Percentiles rank a stretch among this genome's conserved stretches.
phyloP scores from a whole-genome alignment of 2,797 vertebrate species.

The Sphenopsis melanotis region DNA sequence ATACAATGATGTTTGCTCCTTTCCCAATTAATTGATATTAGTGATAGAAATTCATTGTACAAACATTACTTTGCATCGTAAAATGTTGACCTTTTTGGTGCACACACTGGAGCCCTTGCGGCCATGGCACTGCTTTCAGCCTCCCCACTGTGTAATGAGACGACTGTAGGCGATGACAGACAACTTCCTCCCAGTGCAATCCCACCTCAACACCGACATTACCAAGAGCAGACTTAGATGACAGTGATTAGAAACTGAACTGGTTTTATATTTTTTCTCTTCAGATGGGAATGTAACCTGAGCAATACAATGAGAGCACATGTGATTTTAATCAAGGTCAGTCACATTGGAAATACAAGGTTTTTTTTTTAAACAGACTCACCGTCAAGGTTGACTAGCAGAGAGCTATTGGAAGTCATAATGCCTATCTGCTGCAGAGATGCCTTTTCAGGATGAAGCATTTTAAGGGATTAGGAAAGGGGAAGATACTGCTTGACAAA shows the following conservation, averaged over 20 bases:
- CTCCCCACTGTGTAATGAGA: neutral
- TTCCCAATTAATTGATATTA: neutral
- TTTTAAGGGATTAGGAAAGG: neutral
- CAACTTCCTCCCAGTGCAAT: neutral
- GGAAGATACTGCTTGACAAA: neutral
- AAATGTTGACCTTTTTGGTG: neutral
- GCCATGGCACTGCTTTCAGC: neutral
- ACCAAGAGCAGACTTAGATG: conserved; percentile 44
- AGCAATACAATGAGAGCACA: neutral
- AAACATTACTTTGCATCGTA: neutral
- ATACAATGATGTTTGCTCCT: neutral
- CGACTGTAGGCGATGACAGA: conserved; percentile 39
- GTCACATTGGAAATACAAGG: neutral
- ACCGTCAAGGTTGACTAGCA: neutral
- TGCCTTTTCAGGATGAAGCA: neutral
- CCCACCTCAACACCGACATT: conserved; percentile 14
- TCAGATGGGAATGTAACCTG: conserved; percentile 15
- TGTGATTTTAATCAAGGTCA: neutral
- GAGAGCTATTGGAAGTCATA: neutral
- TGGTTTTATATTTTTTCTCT: neutral
- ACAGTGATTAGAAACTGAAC: conserved; percentile 10
- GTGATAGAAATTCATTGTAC: neutral
- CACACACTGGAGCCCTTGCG: neutral
- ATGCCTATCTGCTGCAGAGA: neutral
- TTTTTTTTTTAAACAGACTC: neutral